These are phyloP conservation scores for Caiman crocodilus DNA, from an alignment of 2,797 vertebrate genomes.

Conservation along the genomic window DNA sequence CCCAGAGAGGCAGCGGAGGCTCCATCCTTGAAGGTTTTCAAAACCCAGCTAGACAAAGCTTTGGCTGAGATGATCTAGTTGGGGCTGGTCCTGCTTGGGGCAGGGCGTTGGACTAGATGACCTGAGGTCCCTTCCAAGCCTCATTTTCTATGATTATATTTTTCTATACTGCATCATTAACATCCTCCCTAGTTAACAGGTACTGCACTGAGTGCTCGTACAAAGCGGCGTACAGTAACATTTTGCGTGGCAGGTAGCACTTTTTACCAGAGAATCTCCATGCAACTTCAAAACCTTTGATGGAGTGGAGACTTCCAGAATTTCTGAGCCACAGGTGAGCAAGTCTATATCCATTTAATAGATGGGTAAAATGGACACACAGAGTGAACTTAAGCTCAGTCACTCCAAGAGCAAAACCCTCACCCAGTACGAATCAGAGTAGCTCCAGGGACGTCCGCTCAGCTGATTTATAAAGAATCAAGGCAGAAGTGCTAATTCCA, in stretches of 20 bases:
- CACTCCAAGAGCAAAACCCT: not conserved
- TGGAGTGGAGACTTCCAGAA: too few relatives aligned
- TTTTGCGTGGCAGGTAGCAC: not conserved
- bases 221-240: not conserved
- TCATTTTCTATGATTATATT: too few relatives aligned
- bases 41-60: too few relatives aligned
- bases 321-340: not conserved
- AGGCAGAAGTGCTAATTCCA: not conserved
- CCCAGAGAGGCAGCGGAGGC: too few relatives aligned
- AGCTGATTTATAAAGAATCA: not conserved
- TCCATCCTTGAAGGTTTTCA: too few relatives aligned
- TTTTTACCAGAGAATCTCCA: not conserved
- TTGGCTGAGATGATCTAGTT: too few relatives aligned
- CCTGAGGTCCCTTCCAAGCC: too few relatives aligned
- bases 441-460: not conserved
- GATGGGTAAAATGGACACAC: not conserved
- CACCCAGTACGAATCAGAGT: not conserved
- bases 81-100: too few relatives aligned
- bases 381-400: not conserved
- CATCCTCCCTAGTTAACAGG: not conserved
- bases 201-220: not conserved
- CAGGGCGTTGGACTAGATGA: too few relatives aligned
- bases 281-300: not conserved
- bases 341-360: not conserved
- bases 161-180: too few relatives aligned